Base-by-base conservation (phyloP, 2,113 vertebrate genomes). In the Nothobranchius kuhntae region DNA sequence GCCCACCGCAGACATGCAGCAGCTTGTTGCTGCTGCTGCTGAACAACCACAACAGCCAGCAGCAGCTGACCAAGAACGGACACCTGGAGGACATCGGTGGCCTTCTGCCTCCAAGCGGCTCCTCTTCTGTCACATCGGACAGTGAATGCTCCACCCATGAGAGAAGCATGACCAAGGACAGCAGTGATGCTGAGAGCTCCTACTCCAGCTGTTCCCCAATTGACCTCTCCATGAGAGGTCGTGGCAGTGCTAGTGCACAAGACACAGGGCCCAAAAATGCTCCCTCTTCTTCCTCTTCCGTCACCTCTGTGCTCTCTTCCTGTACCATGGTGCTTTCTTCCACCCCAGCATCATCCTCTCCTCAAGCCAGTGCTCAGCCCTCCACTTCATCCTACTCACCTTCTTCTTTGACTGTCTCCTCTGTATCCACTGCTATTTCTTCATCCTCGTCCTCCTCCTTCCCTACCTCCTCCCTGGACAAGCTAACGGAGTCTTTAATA, bases 191-290 rank as follows among this genome's bases (percentile, higher is more conserved):
- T 7, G 96, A 98, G 84, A 98, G 96, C 71, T 95, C 93, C 61
- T 95, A 97, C 81, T 99, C 97, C 42, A 97, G 95, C 78, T 97
- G 96, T 80, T 95, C 95, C 48, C 98, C 98, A 52, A 99, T 99
- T 78, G 98, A 99, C 86, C 92, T 99, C 11, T 99, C 97, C 21
- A 93, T 96, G 76, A 96, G 95, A 87, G 94, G 92, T 78, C 91
- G 95, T 62, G 80, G 74, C 24, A 92, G 86, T 55, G 92, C 92
- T 21, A 92, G 86, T 55, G 92, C 92, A 69, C 87, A 92, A 30
- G 92, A 93, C 48, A 69, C 81, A 0, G 90, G 89, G 51, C 83
- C 72, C 50, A 87, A 82, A 75, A 53, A 50, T 11, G 61, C 42
- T n/a, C 70, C 63, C 38, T 48, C 77, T 15, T 57, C 75, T 17